Percentiles rank a stretch among this genome's conserved stretches.
These are phyloP conservation scores for Rallus crepitans DNA, from an alignment of 2,797 vertebrate species.

Conservation along the genomic window DNA sequence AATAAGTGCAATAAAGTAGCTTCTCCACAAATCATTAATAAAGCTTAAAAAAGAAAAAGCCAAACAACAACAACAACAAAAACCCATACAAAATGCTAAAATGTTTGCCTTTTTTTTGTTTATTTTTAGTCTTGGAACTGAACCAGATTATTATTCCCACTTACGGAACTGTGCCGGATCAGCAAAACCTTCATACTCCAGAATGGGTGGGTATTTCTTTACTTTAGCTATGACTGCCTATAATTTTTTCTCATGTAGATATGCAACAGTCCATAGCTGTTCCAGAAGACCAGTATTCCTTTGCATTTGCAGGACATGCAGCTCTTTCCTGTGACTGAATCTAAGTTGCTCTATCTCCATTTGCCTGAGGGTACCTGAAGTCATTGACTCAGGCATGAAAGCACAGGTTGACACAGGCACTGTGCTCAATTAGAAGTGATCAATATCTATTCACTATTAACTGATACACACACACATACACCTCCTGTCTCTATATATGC, in stretches of 20 bases:
- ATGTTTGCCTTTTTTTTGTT: neutral
- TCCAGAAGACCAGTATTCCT: neutral
- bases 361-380: neutral
- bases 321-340: neutral
- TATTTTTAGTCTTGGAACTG: conserved; percentile 75
- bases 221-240: neutral
- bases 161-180: conserved; percentile 62
- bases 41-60: neutral
- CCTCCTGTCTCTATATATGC: neutral
- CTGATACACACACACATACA: neutral
- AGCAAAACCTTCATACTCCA: conserved; percentile 68
- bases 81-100: neutral
- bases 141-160: conserved; percentile 64
- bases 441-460: neutral
- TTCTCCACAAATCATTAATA: neutral
- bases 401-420: neutral
- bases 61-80: neutral
- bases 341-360: neutral
- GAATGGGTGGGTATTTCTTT: conserved; percentile 77
- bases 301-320: neutral
- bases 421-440: neutral
- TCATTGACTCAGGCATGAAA: neutral
- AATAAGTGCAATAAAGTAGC: neutral
- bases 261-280: neutral
- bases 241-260: neutral